These are phyloP conservation scores for Aurelia sp. DNA, from an alignment of 30 jellyfish, hydroid and myxozoan genomes.

Conservation along the genomic window DNA sequence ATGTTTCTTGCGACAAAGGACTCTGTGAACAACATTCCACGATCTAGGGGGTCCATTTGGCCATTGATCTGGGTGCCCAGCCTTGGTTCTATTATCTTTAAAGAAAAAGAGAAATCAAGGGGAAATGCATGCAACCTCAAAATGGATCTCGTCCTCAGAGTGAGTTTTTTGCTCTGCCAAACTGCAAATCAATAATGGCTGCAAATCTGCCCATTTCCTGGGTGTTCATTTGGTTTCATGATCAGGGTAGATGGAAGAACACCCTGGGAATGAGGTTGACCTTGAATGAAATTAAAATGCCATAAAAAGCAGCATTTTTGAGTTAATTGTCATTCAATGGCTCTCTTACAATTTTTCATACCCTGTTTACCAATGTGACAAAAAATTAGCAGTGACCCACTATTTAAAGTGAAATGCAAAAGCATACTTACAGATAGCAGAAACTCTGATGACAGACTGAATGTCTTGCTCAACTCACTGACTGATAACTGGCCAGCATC, in stretches of 20 bases:
- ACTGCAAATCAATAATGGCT: too few species aligned
- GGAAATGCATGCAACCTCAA: neutral
- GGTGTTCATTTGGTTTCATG: too few species aligned
- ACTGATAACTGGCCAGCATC: slow-evolving; percentile 95
- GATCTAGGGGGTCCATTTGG: slow-evolving; percentile 83
- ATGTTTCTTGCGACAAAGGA: slow-evolving; percentile 90
- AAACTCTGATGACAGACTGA: slow-evolving; percentile 88
- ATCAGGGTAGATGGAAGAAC: too few species aligned
- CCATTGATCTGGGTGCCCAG: slow-evolving; percentile 89
- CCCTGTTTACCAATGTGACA: too few species aligned
- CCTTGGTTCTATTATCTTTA: slow-evolving; percentile 84
- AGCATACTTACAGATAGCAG: slow-evolving; percentile 72
- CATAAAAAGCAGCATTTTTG: neutral
- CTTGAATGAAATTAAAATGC: neutral
- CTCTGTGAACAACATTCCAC: slow-evolving; percentile 88
- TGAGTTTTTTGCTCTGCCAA: too few species aligned
- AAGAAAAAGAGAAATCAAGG: neutral
- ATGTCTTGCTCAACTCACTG: slow-evolving; percentile 91
- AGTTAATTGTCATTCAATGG: neutral
- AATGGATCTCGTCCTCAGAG: too few species aligned
- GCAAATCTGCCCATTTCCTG: too few species aligned
- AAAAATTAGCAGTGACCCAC: too few species aligned
- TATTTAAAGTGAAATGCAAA: too few species aligned
- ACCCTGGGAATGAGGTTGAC: too few species aligned
- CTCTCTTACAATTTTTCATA: neutral